Evolutionary conservation across 2,797 vertebrate species (phyloP).

Genomic region (Lepilemur ruficaudatus): DNA sequence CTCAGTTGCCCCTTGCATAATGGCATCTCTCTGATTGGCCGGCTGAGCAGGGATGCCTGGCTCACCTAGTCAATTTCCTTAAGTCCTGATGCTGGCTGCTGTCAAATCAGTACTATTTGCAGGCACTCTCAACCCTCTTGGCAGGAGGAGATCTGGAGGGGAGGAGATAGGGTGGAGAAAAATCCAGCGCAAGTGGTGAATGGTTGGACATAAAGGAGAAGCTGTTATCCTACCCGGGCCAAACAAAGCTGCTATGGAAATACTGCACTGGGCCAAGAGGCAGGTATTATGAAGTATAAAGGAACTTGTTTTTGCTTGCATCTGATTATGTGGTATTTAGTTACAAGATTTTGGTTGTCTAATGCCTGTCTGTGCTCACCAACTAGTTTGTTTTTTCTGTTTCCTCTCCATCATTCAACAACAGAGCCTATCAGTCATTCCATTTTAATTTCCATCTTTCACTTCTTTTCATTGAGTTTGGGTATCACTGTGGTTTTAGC

Average conservation of each 20-base stretch:
- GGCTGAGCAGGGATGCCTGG: accelerated
- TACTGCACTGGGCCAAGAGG: background rate
- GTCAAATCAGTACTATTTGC: background rate
- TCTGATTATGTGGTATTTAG: background rate
- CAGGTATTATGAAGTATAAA: background rate
- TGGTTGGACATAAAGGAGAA: background rate
- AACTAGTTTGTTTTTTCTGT: background rate
- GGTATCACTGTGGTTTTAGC: background rate
- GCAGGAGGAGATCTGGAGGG: background rate
- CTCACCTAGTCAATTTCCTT: background rate
- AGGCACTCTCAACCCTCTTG: background rate
- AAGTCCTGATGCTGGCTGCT: accelerated
- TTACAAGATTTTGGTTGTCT: background rate
- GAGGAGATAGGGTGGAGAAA: background rate
- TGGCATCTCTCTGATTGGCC: background rate
- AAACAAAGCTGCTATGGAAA: background rate
- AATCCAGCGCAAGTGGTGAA: background rate
- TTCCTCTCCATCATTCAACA: background rate
- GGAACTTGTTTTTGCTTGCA: background rate
- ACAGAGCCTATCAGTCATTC: background rate
- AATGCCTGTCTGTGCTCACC: background rate
- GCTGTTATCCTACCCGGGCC: background rate
- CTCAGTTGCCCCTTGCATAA: accelerated
- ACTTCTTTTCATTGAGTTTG: background rate
- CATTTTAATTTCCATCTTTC: background rate